phyloP scores from a whole-genome alignment of 30 jellyfish, hydroid and myxozoan genomes.

The Cassiopea andromeda region DNA sequence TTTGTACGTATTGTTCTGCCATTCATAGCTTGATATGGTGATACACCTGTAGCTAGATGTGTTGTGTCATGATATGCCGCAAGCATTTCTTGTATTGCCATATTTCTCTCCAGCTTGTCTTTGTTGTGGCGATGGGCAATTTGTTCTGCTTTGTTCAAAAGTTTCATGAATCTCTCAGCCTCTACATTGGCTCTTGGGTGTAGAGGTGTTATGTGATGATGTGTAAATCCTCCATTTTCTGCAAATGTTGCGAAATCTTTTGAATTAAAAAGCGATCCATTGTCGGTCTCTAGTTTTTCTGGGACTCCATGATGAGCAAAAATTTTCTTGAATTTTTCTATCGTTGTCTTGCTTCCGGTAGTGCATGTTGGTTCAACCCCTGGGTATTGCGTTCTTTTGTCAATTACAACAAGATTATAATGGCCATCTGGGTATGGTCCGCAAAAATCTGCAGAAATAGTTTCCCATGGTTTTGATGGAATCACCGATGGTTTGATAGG shows the following conservation, averaged over 20 bases:
- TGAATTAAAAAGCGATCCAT: neutral
- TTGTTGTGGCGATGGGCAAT: constrained; percentile 2
- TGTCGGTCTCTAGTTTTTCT: neutral
- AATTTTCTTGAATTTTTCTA: neutral
- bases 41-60: constrained; percentile 5
- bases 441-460: neutral
- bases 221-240: neutral
- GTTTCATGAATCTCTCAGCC: constrained; percentile 8
- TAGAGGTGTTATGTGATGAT: neutral
- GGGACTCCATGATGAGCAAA: constrained; percentile 19
- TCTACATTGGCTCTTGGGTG: constrained; percentile 4
- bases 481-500: neutral
- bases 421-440: constrained; percentile 30
- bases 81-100: constrained; percentile 19
- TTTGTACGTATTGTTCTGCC: constrained; percentile 16
- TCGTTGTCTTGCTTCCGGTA: constrained; percentile 1
- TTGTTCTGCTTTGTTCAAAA: neutral
- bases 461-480: constrained; percentile 15
- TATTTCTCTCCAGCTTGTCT: constrained; percentile 8
- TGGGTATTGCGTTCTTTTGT: constrained; percentile 10
- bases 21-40: neutral
- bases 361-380: constrained; percentile 2
- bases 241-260: neutral
- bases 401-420: neutral
- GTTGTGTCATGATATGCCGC: neutral